These are phyloP conservation scores for Drosophila anomalata DNA, from an alignment of 2,888 invertebrate genomes.

Conservation along the genomic window DNA sequence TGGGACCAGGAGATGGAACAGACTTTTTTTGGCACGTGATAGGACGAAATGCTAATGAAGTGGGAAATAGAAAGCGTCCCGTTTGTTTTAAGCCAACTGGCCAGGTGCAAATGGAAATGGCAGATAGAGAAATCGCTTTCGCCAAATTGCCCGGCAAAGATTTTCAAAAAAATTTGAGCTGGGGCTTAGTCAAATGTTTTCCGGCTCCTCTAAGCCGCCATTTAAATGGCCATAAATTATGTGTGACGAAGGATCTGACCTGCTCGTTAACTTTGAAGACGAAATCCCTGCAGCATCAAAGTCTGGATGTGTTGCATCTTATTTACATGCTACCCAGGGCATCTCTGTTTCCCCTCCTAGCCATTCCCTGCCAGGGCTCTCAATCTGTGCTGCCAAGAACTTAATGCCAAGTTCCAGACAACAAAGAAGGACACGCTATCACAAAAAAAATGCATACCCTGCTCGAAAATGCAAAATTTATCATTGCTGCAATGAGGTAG, in stretches of 20 bases:
- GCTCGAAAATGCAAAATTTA: conserved; percentile 59
- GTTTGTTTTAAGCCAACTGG: conserved; percentile 46
- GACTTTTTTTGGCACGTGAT: conserved; percentile 31
- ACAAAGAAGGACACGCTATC: conserved; percentile 52
- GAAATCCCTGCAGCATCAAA: conserved; percentile 54
- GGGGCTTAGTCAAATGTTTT: conserved; percentile 46
- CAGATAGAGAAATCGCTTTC: conserved; percentile 16
- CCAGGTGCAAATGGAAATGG: conserved; percentile 21
- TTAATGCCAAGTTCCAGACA: conserved; percentile 68
- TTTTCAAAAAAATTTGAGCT: conserved; percentile 32
- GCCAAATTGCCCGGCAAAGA: conserved; percentile 32
- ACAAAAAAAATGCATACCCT: conserved; percentile 36
- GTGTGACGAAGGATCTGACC: conserved; percentile 56
- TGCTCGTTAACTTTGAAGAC: conserved; percentile 63
- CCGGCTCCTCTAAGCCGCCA: conserved; percentile 40
- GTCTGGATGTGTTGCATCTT: conserved; percentile 22
- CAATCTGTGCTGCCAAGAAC: conserved; percentile 59
- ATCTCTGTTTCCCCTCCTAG: neutral
- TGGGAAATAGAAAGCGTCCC: conserved; percentile 40
- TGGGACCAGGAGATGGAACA: conserved; percentile 15
- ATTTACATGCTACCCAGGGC: conserved; percentile 49
- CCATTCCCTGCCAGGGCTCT: conserved; percentile 38
- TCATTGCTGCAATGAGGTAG: conserved; percentile 62
- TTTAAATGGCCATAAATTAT: conserved; percentile 70
- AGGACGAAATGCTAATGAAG: conserved; percentile 42